Evolutionary conservation across 2,888 invertebrate species (phyloP), one percentile per base, ranked within the genome.

Genomic region (Marronus borbonicus): DNA sequence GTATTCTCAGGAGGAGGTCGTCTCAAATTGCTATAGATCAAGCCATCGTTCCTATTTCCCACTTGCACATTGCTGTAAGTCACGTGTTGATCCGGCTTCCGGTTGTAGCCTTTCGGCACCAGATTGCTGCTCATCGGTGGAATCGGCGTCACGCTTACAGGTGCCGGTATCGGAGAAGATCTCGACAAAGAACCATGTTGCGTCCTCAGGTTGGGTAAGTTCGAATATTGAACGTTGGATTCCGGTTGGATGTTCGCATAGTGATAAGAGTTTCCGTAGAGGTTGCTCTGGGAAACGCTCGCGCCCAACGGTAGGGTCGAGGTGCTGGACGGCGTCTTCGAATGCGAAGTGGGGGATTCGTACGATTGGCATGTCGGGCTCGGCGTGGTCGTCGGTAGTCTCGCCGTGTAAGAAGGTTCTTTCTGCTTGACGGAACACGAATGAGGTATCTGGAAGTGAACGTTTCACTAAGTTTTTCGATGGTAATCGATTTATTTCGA

Each of bases 321-420:
- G 8, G 83, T 79, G 76, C 85, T 87, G 2, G 82, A 82, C 20
- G 80, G 77, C 17, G 81, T 77, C 24, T 81, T 79, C 10, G 85
- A 85, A 80, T 87, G 86, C 28, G 79, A 55, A 39, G 83, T 86
- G 8, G 87, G 86, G 77, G 89, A 85, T 24, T 87, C 84, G 81
- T 89, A 87, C 81, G 88, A 85, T 80, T 72, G 72, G 36, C 72
- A 58, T n/a, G 72, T 58, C 39, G 72, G 72, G 17, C 72, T 72
- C n/a, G 72, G 72, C 10, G 52, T 72, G 17, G 72, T 58, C 10
- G 72, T 72, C 36, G 72, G 93, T 62, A 93, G 87, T 72, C 95
- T 91, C 36, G 94, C 92, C 52, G 95, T 94, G 87, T 93, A 96
- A 8, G 94, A 93, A 2, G 95, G 95, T 84, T 94, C 94, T 75